Conservation (phyloP, 2,797 vertebrate genomes). For the Neosilurus mollespiculum region DNA sequence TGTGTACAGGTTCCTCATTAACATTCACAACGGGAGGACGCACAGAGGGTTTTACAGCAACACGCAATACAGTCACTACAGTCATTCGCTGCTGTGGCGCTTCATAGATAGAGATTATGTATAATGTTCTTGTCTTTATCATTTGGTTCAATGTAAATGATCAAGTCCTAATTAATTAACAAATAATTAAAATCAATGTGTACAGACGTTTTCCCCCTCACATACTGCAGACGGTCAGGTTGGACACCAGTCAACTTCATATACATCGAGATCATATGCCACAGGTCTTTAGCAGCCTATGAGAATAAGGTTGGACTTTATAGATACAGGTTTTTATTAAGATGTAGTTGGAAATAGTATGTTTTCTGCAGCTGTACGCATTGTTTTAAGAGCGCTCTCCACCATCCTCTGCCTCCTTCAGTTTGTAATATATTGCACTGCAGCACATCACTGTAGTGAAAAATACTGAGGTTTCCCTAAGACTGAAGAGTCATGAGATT, state of each 20-base stretch:
- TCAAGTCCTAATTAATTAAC: background rate
- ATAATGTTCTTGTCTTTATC: slow-evolving; percentile 29
- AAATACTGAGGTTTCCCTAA: slow-evolving; percentile 64
- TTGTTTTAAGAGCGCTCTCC: slow-evolving; percentile 46
- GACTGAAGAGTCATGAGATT: background rate
- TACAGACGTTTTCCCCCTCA: background rate
- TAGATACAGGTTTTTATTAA: background rate
- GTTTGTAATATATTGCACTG: slow-evolving; percentile 49
- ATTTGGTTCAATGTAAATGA: slow-evolving; percentile 52
- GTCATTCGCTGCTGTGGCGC: slow-evolving; percentile 4
- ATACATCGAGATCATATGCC: background rate
- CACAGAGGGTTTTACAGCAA: slow-evolving; percentile 48
- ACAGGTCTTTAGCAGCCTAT: slow-evolving; percentile 1
- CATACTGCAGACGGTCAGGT: slow-evolving; percentile 4
- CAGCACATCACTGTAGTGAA: slow-evolving; percentile 51
- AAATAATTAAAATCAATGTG: background rate
- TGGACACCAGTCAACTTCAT: background rate
- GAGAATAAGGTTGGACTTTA: background rate
- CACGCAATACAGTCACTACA: slow-evolving; percentile 27
- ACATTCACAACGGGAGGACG: slow-evolving; percentile 41
- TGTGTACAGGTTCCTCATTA: slow-evolving; percentile 33
- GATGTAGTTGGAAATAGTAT: slow-evolving; percentile 54
- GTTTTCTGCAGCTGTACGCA: background rate
- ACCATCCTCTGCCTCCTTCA: slow-evolving; percentile 43
- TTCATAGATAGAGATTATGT: background rate